Evolutionary conservation across 1,140 invertebrate genomes (phyloP).

Genomic region (Temnothorax nylanderi): DNA sequence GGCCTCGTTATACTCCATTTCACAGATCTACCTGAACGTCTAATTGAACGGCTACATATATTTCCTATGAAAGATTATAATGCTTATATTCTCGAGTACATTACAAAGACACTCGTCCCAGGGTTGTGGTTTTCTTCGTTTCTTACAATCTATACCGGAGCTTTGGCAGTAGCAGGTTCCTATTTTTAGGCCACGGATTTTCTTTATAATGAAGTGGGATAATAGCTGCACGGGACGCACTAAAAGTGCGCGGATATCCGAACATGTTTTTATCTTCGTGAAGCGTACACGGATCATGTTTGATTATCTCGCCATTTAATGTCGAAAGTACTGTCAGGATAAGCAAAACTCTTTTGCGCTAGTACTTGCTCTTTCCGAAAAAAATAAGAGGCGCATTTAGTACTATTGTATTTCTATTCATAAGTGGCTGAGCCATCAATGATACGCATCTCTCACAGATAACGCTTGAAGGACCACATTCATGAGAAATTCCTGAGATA

Average conservation of each 20-base stretch:
- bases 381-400: neutral
- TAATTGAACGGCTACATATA: constrained; percentile 59
- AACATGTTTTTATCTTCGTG: neutral
- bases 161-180: constrained; percentile 76
- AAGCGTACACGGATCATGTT: constrained; percentile 15
- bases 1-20: constrained; percentile 50
- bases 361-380: neutral
- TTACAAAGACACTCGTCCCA: constrained; percentile 64
- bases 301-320: constrained; percentile 43
- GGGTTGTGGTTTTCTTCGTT: constrained; percentile 36
- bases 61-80: constrained; percentile 69
- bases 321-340: neutral
- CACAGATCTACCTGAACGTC: constrained; percentile 62
- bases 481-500: constrained; percentile 33
- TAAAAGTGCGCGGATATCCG: constrained; percentile 8
- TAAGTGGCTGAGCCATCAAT: constrained; percentile 2
- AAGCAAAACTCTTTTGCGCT: constrained; percentile 17
- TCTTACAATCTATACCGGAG: constrained; percentile 69
- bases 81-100: constrained; percentile 66
- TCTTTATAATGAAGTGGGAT: constrained; percentile 42
- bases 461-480: constrained; percentile 1
- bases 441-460: neutral
- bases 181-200: constrained; percentile 67
- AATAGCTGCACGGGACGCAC: constrained; percentile 25
- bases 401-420: neutral